Evolutionary conservation across 2,113 vertebrate species (phyloP).

Genomic region (Perognathus longimembris): DNA sequence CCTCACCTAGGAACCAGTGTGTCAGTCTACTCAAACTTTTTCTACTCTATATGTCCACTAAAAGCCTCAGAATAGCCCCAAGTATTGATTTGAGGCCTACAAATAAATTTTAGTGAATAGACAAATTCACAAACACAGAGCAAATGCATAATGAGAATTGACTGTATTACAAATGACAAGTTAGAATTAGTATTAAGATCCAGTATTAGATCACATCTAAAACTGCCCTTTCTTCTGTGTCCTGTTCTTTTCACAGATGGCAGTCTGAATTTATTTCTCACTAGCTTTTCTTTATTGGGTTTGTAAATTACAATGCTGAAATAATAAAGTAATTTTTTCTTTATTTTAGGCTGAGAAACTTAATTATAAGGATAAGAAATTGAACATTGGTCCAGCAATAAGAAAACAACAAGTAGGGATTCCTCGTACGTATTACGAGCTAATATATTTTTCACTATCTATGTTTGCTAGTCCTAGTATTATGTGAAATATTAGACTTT

Average conservation of each 20-base stretch:
- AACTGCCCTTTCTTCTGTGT: not conserved
- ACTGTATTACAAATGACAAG: not conserved
- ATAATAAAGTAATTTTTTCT: slow-evolving; percentile 69
- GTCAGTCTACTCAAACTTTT: not conserved
- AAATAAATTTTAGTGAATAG: slow-evolving; percentile 38
- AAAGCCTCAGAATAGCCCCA: not conserved
- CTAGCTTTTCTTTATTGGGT: slow-evolving; percentile 45
- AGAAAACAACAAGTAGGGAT: slow-evolving; percentile 88
- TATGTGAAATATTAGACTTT: slow-evolving; percentile 56
- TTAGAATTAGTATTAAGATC: slow-evolving; percentile 9
- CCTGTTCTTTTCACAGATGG: slow-evolving; percentile 39
- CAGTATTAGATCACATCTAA: slow-evolving; percentile 23
- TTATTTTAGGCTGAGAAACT: slow-evolving; percentile 89
- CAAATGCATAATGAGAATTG: not conserved
- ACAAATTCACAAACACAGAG: not conserved
- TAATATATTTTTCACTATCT: slow-evolving; percentile 58
- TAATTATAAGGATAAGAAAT: slow-evolving; percentile 90
- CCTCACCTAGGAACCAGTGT: not conserved
- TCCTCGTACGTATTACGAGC: slow-evolving; percentile 87
- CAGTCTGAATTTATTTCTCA: slow-evolving; percentile 4
- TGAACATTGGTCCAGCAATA: slow-evolving; percentile 92
- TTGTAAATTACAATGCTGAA: slow-evolving; percentile 32
- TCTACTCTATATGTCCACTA: not conserved
- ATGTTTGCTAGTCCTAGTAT: slow-evolving; percentile 18
- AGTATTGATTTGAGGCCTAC: not conserved